Evolutionary conservation across 2,888 invertebrate genomes (phyloP).

Genomic region (Rhagium mordax): DNA sequence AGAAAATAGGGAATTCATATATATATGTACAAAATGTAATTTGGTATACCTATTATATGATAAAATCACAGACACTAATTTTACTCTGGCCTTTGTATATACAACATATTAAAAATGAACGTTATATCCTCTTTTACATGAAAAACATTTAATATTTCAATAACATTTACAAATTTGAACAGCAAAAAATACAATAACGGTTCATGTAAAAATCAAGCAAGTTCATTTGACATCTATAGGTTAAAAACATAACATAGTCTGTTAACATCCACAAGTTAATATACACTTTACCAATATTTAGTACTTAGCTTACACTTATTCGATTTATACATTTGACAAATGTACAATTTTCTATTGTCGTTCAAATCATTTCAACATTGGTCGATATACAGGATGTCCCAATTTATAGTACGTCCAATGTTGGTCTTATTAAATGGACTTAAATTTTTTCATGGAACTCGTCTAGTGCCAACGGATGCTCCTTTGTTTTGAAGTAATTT

Average conservation of each 20-base stretch:
- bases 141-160: slow-evolving; percentile 21
- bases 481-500: too few species aligned
- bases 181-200: slow-evolving; percentile 37
- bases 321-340: slow-evolving; percentile 31
- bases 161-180: slow-evolving; percentile 31
- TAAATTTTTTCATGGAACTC: too few species aligned
- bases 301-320: slow-evolving; percentile 27
- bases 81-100: slow-evolving; percentile 66
- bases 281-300: slow-evolving; percentile 17
- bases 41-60: slow-evolving; percentile 63
- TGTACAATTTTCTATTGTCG: slow-evolving; percentile 35
- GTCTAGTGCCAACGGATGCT: too few species aligned
- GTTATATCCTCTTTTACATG: slow-evolving; percentile 24
- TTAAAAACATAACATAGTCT: slow-evolving; percentile 23
- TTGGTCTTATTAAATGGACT: too few species aligned
- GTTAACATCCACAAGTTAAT: slow-evolving; percentile 23
- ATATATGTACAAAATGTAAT: slow-evolving; percentile 61
- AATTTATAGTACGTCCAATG: too few species aligned
- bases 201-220: slow-evolving; percentile 38
- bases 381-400: too few species aligned
- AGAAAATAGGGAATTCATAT: slow-evolving; percentile 63
- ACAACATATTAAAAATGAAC: slow-evolving; percentile 47
- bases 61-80: slow-evolving; percentile 70
- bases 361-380: slow-evolving; percentile 24
- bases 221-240: slow-evolving; percentile 27